Evolutionary conservation across 2,888 invertebrate species (phyloP).

Genomic region (Drosophila kanekoi): DNA sequence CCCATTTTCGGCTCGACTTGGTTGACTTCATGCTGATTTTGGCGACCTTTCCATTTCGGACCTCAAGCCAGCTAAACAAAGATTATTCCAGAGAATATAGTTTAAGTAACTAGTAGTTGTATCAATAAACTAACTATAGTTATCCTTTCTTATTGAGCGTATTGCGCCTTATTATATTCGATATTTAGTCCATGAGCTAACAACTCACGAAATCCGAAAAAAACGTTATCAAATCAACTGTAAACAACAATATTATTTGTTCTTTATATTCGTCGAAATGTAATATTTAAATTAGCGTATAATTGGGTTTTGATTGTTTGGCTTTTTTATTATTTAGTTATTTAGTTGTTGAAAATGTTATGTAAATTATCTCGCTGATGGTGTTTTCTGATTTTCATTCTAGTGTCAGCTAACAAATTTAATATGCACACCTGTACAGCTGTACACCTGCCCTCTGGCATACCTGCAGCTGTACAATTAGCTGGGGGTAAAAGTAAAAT

Average conservation of each 20-base stretch:
- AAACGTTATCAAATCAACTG: too few relatives aligned
- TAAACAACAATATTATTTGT: neutral
- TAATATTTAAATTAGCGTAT: neutral
- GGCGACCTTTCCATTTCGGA: too few relatives aligned
- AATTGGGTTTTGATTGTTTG: neutral
- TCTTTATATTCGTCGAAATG: neutral
- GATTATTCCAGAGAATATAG: too few relatives aligned
- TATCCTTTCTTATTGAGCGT: too few relatives aligned
- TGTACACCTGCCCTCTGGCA: neutral
- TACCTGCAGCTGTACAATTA: conserved; percentile 31
- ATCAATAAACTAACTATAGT: too few relatives aligned
- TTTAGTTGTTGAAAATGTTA: neutral
- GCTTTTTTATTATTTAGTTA: neutral
- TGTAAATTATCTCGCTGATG: neutral
- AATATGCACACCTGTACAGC: conserved; percentile 1
- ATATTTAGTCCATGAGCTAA: too few relatives aligned
- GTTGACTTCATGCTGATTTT: too few relatives aligned
- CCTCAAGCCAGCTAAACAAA: too few relatives aligned
- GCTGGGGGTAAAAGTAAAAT: conserved; percentile 11
- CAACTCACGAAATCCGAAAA: too few relatives aligned
- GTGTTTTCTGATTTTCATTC: neutral
- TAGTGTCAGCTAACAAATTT: conserved; percentile 53
- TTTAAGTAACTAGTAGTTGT: too few relatives aligned
- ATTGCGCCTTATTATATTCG: too few relatives aligned
- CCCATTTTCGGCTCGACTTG: too few relatives aligned